Evolutionary conservation across 2,113 vertebrate species (phyloP).

Genomic region (Malaclemys terrapin): DNA sequence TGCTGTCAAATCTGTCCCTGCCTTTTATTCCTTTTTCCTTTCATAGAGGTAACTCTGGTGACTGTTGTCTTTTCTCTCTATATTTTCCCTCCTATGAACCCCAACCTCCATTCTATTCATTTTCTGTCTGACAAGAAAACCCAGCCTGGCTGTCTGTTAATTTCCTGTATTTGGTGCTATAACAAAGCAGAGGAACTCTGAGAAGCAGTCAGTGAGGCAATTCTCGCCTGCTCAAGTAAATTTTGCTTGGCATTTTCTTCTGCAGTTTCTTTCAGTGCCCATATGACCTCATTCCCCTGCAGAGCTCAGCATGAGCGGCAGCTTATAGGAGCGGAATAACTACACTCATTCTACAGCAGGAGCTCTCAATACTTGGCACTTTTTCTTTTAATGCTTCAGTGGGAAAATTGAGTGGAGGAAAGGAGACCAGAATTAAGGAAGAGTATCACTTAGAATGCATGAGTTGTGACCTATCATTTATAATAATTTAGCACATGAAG

Average conservation of each 20-base stretch:
- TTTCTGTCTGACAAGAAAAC: neutral
- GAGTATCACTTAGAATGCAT: neutral
- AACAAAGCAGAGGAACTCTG: neutral
- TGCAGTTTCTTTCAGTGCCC: neutral
- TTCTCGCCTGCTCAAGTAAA: slow-evolving; percentile 49
- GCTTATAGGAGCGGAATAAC: slow-evolving; percentile 6
- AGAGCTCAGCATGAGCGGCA: slow-evolving; percentile 47
- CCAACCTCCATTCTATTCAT: neutral
- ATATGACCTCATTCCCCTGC: slow-evolving; percentile 17
- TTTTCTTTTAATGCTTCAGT: slow-evolving; percentile 1
- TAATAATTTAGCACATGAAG: neutral
- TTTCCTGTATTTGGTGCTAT: neutral
- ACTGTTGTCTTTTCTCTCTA: neutral
- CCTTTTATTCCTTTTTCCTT: neutral
- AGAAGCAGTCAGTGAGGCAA: slow-evolving; percentile 21
- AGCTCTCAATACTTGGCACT: neutral
- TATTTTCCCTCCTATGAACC: neutral
- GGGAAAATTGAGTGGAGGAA: slow-evolving; percentile 49
- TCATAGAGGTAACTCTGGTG: neutral
- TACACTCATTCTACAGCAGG: slow-evolving; percentile 20
- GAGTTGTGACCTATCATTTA: slow-evolving; percentile 17
- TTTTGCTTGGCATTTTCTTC: slow-evolving; percentile 45
- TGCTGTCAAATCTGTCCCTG: neutral
- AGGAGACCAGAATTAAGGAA: slow-evolving; percentile 10
- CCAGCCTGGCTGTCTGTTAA: neutral